Percentiles rank a stretch among this genome's conserved stretches.
phyloP scores from a whole-genome alignment of 2,797 vertebrate species.

The Myotis daubentonii region DNA sequence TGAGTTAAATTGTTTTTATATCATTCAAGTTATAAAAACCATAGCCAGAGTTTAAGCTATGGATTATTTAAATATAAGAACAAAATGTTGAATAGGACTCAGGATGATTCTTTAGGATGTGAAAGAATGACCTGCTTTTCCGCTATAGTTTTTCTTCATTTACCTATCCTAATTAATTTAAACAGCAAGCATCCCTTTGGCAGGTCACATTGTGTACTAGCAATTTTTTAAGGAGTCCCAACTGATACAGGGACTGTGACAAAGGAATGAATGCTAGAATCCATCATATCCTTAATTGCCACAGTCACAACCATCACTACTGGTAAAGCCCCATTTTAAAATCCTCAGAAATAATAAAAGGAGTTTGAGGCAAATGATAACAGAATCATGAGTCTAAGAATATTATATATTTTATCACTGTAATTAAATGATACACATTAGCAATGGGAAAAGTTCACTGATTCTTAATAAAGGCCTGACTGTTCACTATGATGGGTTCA shows the following conservation, averaged over 20 bases:
- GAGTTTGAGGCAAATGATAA: not conserved
- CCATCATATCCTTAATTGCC: not conserved
- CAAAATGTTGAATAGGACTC: not conserved
- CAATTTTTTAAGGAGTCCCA: not conserved
- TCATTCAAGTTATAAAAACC: not conserved
- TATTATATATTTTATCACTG: not conserved
- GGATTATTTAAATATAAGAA: not conserved
- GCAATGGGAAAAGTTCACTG: not conserved
- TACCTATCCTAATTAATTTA: not conserved
- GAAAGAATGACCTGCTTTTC: not conserved
- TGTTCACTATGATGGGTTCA: not conserved
- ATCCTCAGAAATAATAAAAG: constrained; percentile 45
- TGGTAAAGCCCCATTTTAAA: not conserved
- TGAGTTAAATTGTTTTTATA: not conserved
- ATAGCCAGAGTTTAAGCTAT: not conserved
- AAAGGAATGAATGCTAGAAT: not conserved
- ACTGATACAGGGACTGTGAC: not conserved
- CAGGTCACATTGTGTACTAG: not conserved
- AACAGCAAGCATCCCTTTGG: not conserved
- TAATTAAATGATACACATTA: accelerated
- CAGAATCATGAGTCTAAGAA: not conserved
- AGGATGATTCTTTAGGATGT: not conserved
- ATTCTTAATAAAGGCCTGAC: not conserved
- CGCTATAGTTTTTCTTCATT: not conserved
- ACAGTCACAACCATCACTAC: not conserved